These are phyloP conservation scores for Drosophila obscura DNA, from an alignment of 1,140 invertebrate genomes.

Conservation along the genomic window DNA sequence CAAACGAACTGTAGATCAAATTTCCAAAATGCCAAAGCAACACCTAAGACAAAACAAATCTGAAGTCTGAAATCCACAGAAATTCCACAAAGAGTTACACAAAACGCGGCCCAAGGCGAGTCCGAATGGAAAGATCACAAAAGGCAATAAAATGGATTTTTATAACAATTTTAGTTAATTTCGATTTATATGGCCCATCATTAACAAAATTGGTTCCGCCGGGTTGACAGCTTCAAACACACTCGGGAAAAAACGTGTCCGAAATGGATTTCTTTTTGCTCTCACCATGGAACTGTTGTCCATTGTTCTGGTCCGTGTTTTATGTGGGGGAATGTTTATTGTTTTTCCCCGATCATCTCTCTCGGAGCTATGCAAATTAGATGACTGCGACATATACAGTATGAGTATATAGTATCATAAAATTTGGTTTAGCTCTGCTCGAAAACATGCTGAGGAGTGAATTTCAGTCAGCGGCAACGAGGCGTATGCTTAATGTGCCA, in stretches of 20 bases:
- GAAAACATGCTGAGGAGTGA: constrained; percentile 2
- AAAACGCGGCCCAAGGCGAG: constrained; percentile 31
- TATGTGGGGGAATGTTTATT: constrained; percentile 62
- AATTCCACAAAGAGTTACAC: constrained; percentile 36
- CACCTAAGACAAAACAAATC: constrained; percentile 1
- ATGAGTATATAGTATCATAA: constrained; percentile 33
- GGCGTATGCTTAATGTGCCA: constrained; percentile 79
- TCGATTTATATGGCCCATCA: constrained; percentile 64
- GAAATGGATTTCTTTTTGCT: constrained; percentile 48
- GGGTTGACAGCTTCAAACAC: constrained; percentile 59
- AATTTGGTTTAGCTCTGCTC: constrained; percentile 26
- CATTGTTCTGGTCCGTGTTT: constrained; percentile 51
- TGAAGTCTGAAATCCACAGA: constrained; percentile 16
- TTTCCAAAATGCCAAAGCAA: constrained; percentile 26
- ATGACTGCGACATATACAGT: constrained; percentile 30
- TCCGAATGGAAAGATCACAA: constrained; percentile 17
- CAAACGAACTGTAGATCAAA: constrained; percentile 55
- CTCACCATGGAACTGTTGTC: constrained; percentile 21
- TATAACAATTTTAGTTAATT: constrained; percentile 76
- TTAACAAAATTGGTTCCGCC: constrained; percentile 80
- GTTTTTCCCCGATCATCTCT: constrained; percentile 31
- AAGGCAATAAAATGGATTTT: constrained; percentile 63
- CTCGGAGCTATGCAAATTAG: constrained; percentile 66
- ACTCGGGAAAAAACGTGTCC: constrained; percentile 46
- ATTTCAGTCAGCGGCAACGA: constrained; percentile 62